Base-by-base conservation (phyloP, 2,113 vertebrate genomes). In the Dissostichus mawsoni region DNA sequence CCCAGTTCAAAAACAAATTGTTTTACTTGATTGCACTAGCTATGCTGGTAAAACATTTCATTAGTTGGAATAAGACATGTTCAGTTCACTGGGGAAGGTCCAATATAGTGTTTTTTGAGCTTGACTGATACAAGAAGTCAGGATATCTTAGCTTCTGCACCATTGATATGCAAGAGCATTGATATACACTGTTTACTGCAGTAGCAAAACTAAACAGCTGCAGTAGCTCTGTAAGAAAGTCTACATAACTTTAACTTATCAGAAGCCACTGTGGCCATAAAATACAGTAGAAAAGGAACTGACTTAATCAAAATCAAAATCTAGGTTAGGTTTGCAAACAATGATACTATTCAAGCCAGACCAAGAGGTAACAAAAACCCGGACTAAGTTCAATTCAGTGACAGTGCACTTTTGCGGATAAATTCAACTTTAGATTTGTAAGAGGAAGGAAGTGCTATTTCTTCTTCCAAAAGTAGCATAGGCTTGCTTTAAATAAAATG, bases 101-200 rank as follows among this genome's bases (percentile, higher is more conserved):
- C 17, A 3, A 44, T 55, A 18, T 18, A 69, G 18, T 20, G 18
- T 23, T 69, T 6, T 69, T 69, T 18, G 29, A 18, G 8, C 23
- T n/a, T 20, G 5, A 45, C n/a, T 20, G 12, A 70, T 41, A 17
- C 13, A 11, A 25, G 2, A 70, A 57, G 7, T 56, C 4, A 47
- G 36, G 13, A 25, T 56, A 56, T 47, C 36, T 45, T 57, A 36
- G 52, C 68, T 8, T 70, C 53, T 20, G 69, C 69, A 58, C 29
- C 1, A 1, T 17, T 25, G 44, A 36, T 36, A 36, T 7, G 36
- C 36, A 36, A 36, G 4, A 7, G 5, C 5, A 36, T 7, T 36
- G 36, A 36, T 36, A 36, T 36, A 36, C 36, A 36, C 7, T 36
- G 36, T 36, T 36, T 36, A 36, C 25, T 25, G 25, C 25, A 25